Base-by-base conservation (phyloP, 2,888 invertebrate genomes). In the Andrena hattorfiana region DNA sequence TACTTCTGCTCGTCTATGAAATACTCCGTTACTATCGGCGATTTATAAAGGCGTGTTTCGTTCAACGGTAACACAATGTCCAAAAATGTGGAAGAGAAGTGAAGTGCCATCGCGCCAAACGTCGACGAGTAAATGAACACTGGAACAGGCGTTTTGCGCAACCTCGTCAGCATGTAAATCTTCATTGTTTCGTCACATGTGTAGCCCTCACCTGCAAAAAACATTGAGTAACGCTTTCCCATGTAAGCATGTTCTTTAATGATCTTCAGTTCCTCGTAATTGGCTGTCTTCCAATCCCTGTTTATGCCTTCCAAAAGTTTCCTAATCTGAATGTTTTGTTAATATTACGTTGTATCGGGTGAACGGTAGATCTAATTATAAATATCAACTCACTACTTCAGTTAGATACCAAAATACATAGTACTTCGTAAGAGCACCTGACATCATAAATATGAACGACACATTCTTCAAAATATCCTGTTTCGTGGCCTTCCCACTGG, bases 11-110 rank as follows among this genome's bases (percentile, higher is more conserved):
- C 10, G 8, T 77, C 77, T 4, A 66, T 0, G 2, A 77, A 49
- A 20, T 60, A 66, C 13, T 77, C 60, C 20, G 64, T 20, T 3
- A 2, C 0, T 2, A 71, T 0, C n/a, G 13, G 49, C 59, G 48
- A 1, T 4, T 23, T 20, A n/a, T 66, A 13, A 5, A 3, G 0
- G 8, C 70, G 64, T 16, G 77, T 60, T 26, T 71, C 35, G 59
- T 77, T 77, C 20, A 49, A 35, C 1, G 77, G 71, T 13, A 49
- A 0, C 13, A 77, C 13, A 5, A 77, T 56, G 23, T 64, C 23
- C n/a, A 23, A 8, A 23, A 64, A 23, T 16, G n/a, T 10, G 10
- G n/a, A 5, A 0, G 13, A 13, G 7, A 56, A 5, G 3, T 42
- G 10, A 6, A 7, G 16, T 5, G n/a, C 1, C n/a, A 64, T 16